Evolutionary conservation across 2,797 vertebrate species (phyloP).

Genomic region (Sebastes vulpes): DNA sequence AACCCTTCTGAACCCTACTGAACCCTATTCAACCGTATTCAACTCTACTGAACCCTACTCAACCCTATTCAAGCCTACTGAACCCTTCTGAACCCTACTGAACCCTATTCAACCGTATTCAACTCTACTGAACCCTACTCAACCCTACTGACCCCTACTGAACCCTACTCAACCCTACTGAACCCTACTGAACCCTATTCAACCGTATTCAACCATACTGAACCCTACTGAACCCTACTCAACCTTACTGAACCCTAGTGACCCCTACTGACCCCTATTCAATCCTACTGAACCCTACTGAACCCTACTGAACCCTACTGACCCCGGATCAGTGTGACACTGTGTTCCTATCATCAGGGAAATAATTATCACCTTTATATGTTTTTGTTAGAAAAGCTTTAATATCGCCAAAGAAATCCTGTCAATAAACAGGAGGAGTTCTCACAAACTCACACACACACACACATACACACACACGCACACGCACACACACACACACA

Average conservation of each 20-base stretch:
- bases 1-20: too few relatives aligned
- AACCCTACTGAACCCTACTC: too few relatives aligned
- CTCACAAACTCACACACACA: neutral
- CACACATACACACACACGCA: constrained; percentile 36
- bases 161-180: too few relatives aligned
- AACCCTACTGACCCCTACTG: too few relatives aligned
- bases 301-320: neutral
- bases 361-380: neutral
- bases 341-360: neutral
- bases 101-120: rapidly evolving
- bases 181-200: too few relatives aligned
- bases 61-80: rapidly evolving
- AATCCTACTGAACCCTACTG: too few relatives aligned
- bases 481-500: constrained; percentile 44
- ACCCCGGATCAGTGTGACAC: neutral
- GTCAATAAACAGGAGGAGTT: constrained; percentile 39
- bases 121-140: too few relatives aligned
- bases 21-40: rapidly evolving
- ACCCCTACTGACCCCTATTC: too few relatives aligned
- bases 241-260: too few relatives aligned
- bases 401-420: constrained; percentile 29
- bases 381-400: neutral
- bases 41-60: too few relatives aligned
- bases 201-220: rapidly evolving
- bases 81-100: rapidly evolving